Evolutionary conservation across 2,113 vertebrate genomes (phyloP), one percentile per base, ranked within the genome.

Genomic region (Eubucco bourcierii): DNA sequence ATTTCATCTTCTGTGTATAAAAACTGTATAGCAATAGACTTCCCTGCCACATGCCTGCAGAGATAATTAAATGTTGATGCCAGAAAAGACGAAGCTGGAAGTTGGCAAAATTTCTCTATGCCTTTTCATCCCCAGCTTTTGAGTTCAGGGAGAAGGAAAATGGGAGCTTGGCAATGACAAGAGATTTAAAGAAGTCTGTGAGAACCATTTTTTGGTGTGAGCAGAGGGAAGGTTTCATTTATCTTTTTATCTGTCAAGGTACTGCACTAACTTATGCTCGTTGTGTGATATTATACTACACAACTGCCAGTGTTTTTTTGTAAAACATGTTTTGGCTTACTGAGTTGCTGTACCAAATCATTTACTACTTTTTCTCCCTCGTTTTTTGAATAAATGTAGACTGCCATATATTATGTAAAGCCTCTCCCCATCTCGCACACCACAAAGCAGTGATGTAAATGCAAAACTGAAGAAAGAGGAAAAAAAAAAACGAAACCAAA

Each of bases 241-340:
- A 94, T 95, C 93, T 90, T 92, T 94, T 88, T 90, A 73, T 88
- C 92, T 97, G 91, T 94, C 96, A 85, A 88, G 86, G 68, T 91
- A 94, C 80, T 70, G 91, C 87, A 85, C 80, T 97, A 95, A 97
- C 95, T 97, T 97, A 97, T 95, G 25, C 86, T 92, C 12, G 46
- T 87, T 68, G 28, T 92, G 88, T 90, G 88, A 87, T 96, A 94
- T 94, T 96, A 93, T 85, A 88, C 74, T 88, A 94, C 90, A 91
- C 0, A 7, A 88, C 79, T 91, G 58, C 23, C 4, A 4, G 73
- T 66, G 63, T 58, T 93, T 92, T 92, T 84, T 60, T 58, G 65
- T 88, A 80, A 90, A 95, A 95, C 89, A 87, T 75, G 34, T 70
- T 63, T 63, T 76, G 81, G 64, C 39, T 97, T 92, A 87, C 61